Percentiles rank a stretch among this genome's conserved stretches.
Conservation (phyloP, 1,140 invertebrate species). For the Neodiprion lecontei region DNA sequence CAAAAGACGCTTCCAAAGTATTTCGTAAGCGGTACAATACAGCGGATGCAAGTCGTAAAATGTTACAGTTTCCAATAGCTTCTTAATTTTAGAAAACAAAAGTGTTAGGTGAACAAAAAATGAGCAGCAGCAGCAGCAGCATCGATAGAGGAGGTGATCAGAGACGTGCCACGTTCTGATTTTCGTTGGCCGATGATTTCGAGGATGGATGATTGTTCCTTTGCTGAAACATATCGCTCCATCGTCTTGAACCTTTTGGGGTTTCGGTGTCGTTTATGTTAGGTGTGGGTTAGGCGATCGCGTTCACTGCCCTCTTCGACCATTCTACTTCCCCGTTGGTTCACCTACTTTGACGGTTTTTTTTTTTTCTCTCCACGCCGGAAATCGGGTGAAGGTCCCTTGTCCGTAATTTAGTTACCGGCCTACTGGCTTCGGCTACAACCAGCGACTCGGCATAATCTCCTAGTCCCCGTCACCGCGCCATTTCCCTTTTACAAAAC, state of each 20-base stretch:
- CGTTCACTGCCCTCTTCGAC: conserved; percentile 21
- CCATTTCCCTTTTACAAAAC: conserved; percentile 32
- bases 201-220: too few species aligned
- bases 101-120: too few species aligned
- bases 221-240: not conserved
- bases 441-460: conserved; percentile 29
- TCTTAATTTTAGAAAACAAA: too few species aligned
- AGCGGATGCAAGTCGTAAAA: too few species aligned
- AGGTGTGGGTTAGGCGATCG: conserved; percentile 5
- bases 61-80: too few species aligned
- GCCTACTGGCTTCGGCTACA: not conserved
- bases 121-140: too few species aligned
- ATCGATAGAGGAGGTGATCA: too few species aligned
- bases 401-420: conserved; percentile 2
- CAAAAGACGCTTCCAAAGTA: too few species aligned
- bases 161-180: too few species aligned
- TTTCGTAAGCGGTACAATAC: too few species aligned
- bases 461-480: conserved; percentile 39
- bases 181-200: too few species aligned
- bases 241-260: not conserved
- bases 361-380: not conserved
- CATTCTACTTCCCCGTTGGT: conserved; percentile 1
- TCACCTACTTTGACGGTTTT: not conserved
- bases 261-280: not conserved
- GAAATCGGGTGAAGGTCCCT: conserved; percentile 3